Evolutionary conservation across 64 coral and sea anemone genomes (phyloP).

Genomic region (Montipora efflorescens): DNA sequence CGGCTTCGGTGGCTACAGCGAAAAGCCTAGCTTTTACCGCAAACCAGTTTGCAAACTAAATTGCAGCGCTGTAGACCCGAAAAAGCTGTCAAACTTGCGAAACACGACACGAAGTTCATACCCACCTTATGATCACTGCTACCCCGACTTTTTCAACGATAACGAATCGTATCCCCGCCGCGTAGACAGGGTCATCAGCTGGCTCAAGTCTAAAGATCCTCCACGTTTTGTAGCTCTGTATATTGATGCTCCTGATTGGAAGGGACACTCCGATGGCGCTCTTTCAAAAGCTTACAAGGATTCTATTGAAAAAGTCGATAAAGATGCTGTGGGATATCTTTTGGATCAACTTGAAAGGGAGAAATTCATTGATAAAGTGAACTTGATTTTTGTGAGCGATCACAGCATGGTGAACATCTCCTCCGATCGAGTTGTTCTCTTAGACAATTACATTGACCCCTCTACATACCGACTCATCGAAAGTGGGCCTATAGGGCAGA

Average conservation of each 20-base stretch:
- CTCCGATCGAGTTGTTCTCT: conserved; percentile 53
- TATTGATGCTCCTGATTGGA: conserved; percentile 71
- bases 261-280: conserved; percentile 42
- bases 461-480: conserved; percentile 44
- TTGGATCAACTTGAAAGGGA: conserved; percentile 27
- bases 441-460: conserved; percentile 71
- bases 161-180: conserved; percentile 40
- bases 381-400: conserved; percentile 68
- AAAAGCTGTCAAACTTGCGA: not conserved
- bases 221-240: conserved; percentile 77
- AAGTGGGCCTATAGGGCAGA: conserved; percentile 6
- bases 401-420: conserved; percentile 59
- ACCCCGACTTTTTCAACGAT: conserved; percentile 61
- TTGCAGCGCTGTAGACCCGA: conserved; percentile 27
- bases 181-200: conserved; percentile 62
- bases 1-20: conserved; percentile 53
- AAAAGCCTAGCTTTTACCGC: conserved; percentile 58
- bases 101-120: not conserved
- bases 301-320: conserved; percentile 59
- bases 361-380: conserved; percentile 35
- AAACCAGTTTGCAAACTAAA: conserved; percentile 45
- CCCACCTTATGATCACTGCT: conserved; percentile 46
- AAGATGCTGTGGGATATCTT: conserved; percentile 57
- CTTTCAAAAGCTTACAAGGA: conserved; percentile 45
- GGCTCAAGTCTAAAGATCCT: conserved; percentile 65